Evolutionary conservation across 1,140 invertebrate genomes (phyloP).

Genomic region (Papilio dardanus): DNA sequence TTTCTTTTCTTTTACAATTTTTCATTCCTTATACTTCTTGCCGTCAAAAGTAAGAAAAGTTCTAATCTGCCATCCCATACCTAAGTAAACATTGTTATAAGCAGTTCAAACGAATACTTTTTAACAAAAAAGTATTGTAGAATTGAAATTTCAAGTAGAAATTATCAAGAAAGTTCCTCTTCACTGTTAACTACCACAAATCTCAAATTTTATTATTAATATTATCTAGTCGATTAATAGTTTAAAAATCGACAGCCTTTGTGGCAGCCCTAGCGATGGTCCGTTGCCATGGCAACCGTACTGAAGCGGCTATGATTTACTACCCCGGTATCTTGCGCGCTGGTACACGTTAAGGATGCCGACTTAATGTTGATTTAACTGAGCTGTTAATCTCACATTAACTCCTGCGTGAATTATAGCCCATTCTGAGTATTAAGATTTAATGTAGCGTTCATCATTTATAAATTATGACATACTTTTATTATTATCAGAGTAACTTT

Average conservation of each 20-base stretch:
- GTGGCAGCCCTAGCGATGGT: neutral
- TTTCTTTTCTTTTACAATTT: no score
- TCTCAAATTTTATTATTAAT: no score
- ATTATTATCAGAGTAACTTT: neutral
- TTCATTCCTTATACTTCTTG: no score
- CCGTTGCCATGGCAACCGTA: neutral
- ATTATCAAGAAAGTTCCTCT: no score
- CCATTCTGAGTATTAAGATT: neutral
- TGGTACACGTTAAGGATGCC: neutral
- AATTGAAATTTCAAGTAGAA: no score
- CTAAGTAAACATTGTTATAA: no score
- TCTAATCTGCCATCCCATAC: no score
- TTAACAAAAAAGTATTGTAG: no score
- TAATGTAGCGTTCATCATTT: conserved; percentile 1
- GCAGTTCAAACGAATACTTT: no score
- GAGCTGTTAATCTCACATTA: conserved; percentile 15
- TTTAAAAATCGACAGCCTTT: neutral
- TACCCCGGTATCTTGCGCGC: neutral
- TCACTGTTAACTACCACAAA: no score
- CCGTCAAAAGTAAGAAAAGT: no score
- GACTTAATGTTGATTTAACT: conserved; percentile 22
- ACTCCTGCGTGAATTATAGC: neutral
- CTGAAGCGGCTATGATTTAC: conserved; percentile 18
- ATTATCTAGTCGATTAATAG: no score
- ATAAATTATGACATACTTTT: neutral